These are phyloP conservation scores for Idaea biselata DNA, from an alignment of 2,888 invertebrate species.

Conservation along the genomic window DNA sequence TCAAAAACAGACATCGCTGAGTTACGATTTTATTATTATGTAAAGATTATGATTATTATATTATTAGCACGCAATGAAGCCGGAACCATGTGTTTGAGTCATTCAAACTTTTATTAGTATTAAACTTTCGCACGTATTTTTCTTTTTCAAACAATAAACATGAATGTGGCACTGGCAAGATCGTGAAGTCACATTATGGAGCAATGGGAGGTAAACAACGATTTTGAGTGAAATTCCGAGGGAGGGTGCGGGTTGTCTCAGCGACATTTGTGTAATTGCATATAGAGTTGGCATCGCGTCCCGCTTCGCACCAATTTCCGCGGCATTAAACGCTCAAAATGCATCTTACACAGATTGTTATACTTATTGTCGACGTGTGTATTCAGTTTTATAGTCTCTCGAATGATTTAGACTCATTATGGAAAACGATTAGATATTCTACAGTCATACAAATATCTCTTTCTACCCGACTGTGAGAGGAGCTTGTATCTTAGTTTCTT, in stretches of 20 bases:
- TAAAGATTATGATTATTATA: no score
- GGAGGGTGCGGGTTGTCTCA: conserved; percentile 38
- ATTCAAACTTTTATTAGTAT: no score
- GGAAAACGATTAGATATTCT: not conserved
- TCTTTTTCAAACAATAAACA: not conserved
- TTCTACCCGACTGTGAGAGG: no score
- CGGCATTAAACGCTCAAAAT: conserved; percentile 69
- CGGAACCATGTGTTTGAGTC: no score
- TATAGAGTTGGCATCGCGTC: conserved; percentile 54
- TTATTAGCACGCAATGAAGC: no score
- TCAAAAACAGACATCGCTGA: no score
- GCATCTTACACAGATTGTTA: conserved; percentile 69
- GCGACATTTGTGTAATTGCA: conserved; percentile 71
- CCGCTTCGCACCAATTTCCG: conserved; percentile 67
- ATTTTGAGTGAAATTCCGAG: conserved; percentile 25
- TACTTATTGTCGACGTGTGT: conserved; percentile 47
- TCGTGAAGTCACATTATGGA: conserved; percentile 20
- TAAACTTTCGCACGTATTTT: no score
- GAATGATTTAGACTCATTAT: conserved; percentile 40
- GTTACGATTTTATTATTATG: no score
- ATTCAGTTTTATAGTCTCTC: conserved; percentile 50
- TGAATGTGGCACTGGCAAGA: not conserved
- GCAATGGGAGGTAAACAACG: conserved; percentile 18
- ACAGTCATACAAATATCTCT: not conserved
- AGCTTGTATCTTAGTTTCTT: no score